Base-by-base conservation (phyloP, 2,888 invertebrate genomes). In the Eupithecia subumbrata region DNA sequence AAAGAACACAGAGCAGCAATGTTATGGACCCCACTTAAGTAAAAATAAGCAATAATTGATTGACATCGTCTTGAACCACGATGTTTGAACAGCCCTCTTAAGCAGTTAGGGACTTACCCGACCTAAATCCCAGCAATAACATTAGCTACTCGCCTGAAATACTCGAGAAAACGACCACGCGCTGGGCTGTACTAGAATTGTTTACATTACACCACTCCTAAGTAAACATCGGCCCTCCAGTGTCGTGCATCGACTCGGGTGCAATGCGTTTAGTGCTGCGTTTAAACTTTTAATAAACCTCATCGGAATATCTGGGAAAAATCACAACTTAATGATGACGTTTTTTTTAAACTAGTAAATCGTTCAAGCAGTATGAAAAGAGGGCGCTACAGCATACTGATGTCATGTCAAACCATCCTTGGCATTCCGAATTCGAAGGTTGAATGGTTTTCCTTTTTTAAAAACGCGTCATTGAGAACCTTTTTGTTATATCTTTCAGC, bases 171-270 rank as follows among this genome's bases (percentile, higher is more conserved):
- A 70, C 68, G 56, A 69, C 69, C 78, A 78, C 83, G 79, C 67
- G 79, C 73, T 80, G 83, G 81, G 45, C 73, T 63, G 77, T 76
- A 77, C 79, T 76, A 67, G 77, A 72, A 66, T 76, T 90, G 89
- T 91, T 91, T 91, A 89, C 88, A 83, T 84, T 88, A 81, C 85
- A 85, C 84, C 85, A 85, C 84, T 88, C 90, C 88, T 89, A 89
- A 87, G 85, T 87, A 91, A 92, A 92, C 91, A 91, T 72, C 78
- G 80, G 71, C 82, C 81, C 83, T 84, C 82, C 34, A 8, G 34
- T 76, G 69, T 40, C 76, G 78, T 84, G 85, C 83, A 25, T 60
- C 60, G 60, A 83, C 82, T 79, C 78, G 40, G 67, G 56, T 43
- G 70, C 73, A 37, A 60, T 74, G 75, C 76, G 75, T 82, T 82